Evolutionary conservation across 1,140 invertebrate species (phyloP), one percentile per base, ranked within the genome.

Genomic region (Drosophila aff.): DNA sequence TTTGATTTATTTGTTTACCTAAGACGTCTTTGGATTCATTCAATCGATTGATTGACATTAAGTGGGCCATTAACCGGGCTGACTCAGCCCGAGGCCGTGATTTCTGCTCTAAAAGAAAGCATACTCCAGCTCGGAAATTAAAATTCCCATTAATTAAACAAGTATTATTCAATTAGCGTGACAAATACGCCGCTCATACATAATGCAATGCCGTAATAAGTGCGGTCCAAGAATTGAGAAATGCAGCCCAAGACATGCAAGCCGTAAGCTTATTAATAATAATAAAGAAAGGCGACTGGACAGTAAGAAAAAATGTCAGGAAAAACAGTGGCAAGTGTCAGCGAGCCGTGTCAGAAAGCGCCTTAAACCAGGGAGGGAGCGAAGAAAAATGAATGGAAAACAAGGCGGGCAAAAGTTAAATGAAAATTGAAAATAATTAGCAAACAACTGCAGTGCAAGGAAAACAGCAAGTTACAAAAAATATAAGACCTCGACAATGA

Each of bases 391-490:
- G 43, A 53, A 44, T 58, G 76, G 52, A 63, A 41, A 82, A 73
- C 74, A 71, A 57, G 38, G 33, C 71, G 46, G n/a, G 38, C 21
- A 13, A 61, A 73, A 52, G 46, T 68, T 76, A 72, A 87, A 76
- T 61, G 79, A 57, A 87, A 85, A 69, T 79, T 76, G 71, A 87
- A 85, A 85, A 87, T 87, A 85, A 85, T 87, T 87, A 85, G 83
- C 80, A 68, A 87, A 63, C 53, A 63, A 79, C 55, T 67, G 76
- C 63, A 68, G 68, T 33, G 68, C 33, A 38, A 65, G 60, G 9
- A 46, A 18, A 2, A 41, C 21, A 11, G 4, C 4, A 16, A 55
- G 33, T 11, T 11, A 23, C 23, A 23, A 23, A 16, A 55, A 9
- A 16, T 36, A 23, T 23, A 2, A 23, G 36, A 13, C 21, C 21